These are phyloP conservation scores for Spisula solida DNA, from an alignment of 2,888 invertebrate species.

Conservation along the genomic window DNA sequence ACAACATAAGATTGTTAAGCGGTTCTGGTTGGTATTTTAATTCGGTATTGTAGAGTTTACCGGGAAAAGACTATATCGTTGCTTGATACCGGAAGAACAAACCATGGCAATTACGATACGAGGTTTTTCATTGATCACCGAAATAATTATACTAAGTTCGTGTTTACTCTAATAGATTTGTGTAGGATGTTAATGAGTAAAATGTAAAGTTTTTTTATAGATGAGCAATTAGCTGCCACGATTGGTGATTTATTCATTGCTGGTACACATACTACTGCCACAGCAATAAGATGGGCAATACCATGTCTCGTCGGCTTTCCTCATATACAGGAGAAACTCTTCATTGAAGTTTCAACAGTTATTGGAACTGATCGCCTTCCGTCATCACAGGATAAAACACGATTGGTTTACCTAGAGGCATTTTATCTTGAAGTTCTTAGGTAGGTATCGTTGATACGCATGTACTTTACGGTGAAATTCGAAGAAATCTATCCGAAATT, in stretches of 20 bases:
- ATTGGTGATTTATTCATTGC: constrained; percentile 75
- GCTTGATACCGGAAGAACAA: too few species aligned
- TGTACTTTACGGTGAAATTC: not conserved
- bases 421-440: constrained; percentile 80
- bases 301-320: constrained; percentile 93
- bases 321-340: constrained; percentile 87
- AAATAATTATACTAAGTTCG: too few species aligned
- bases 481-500: not conserved
- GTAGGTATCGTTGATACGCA: constrained; percentile 30
- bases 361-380: constrained; percentile 82
- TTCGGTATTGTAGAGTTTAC: too few species aligned
- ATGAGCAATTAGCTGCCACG: constrained; percentile 52
- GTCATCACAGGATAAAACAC: constrained; percentile 66
- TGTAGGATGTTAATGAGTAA: not conserved
- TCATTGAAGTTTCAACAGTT: constrained; percentile 76
- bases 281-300: constrained; percentile 94
- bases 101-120: too few species aligned
- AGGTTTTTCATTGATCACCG: too few species aligned
- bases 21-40: too few species aligned
- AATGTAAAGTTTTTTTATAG: constrained; percentile 33
- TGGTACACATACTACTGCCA: constrained; percentile 91
- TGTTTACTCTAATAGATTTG: too few species aligned
- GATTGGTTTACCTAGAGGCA: constrained; percentile 78
- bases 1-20: too few species aligned
- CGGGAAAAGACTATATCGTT: too few species aligned